Evolutionary conservation across 2,888 invertebrate genomes (phyloP).

Genomic region (Sarcophaga subvicina): DNA sequence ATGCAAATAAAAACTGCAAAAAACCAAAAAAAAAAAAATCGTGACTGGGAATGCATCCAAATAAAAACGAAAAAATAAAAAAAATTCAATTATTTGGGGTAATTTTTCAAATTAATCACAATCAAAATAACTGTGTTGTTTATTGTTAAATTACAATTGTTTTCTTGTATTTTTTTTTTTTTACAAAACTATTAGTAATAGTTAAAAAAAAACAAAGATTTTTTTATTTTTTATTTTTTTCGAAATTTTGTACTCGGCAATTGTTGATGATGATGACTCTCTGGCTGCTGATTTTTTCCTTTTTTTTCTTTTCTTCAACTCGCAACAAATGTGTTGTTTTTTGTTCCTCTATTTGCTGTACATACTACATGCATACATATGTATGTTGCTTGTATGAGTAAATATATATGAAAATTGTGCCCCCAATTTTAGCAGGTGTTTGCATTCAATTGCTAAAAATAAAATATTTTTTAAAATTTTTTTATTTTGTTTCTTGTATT

Average conservation of each 20-base stretch:
- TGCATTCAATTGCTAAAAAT: slow-evolving; percentile 76
- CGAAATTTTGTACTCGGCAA: no score
- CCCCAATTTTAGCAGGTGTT: slow-evolving; percentile 79
- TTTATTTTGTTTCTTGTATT: slow-evolving; percentile 5
- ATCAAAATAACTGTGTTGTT: slow-evolving; percentile 28
- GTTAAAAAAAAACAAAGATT: not conserved
- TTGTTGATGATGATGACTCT: no score
- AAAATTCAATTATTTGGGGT: slow-evolving; percentile 30
- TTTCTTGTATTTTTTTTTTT: slow-evolving; percentile 24
- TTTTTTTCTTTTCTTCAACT: not conserved
- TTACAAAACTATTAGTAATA: slow-evolving; percentile 38
- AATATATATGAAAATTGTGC: slow-evolving; percentile 68
- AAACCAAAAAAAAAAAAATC: not conserved
- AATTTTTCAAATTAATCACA: slow-evolving; percentile 48
- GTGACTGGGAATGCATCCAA: slow-evolving; percentile 45
- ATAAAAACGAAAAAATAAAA: not conserved
- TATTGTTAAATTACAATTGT: slow-evolving; percentile 16
- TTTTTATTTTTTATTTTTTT: no score
- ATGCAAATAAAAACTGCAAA: not conserved
- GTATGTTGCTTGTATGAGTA: not conserved
- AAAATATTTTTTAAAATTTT: slow-evolving; percentile 61
- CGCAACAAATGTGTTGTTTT: no score
- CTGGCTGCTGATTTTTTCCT: not conserved
- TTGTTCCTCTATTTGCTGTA: not conserved
- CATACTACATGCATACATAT: no score